phyloP scores from a whole-genome alignment of 2,113 vertebrate species.

The Fulica atra region DNA sequence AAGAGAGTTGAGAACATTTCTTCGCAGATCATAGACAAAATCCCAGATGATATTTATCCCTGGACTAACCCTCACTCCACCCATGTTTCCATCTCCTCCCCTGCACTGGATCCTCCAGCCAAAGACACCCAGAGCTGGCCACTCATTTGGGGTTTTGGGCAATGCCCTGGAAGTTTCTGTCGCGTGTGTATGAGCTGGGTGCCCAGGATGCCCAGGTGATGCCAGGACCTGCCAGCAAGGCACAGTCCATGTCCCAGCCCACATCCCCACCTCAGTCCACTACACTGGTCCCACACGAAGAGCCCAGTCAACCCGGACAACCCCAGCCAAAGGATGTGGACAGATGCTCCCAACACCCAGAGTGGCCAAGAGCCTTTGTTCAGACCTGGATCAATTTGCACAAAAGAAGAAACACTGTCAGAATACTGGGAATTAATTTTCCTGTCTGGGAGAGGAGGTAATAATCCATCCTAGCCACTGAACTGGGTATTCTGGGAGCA shows the following conservation, averaged over 20 bases:
- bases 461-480: not conserved
- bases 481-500: not conserved
- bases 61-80: not conserved
- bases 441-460: not conserved
- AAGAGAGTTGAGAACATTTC: not conserved
- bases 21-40: not conserved
- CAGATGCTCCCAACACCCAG: not conserved
- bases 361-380: not conserved
- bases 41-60: not conserved
- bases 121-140: not conserved
- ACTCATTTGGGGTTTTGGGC: not conserved
- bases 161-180: not conserved
- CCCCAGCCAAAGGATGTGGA: not conserved
- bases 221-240: not conserved
- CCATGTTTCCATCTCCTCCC: not conserved
- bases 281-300: not conserved
- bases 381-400: not conserved
- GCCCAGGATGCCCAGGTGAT: not conserved
- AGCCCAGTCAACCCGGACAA: not conserved
- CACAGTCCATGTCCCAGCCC: not conserved
- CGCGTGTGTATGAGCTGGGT: rapidly evolving
- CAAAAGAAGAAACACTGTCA: not conserved
- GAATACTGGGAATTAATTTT: not conserved
- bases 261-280: no score
- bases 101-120: not conserved